A percentile compares a stretch with the other conserved stretches of the same genome.
Conservation (phyloP, 2,888 invertebrate species). For the Leistus spinibarbis region DNA sequence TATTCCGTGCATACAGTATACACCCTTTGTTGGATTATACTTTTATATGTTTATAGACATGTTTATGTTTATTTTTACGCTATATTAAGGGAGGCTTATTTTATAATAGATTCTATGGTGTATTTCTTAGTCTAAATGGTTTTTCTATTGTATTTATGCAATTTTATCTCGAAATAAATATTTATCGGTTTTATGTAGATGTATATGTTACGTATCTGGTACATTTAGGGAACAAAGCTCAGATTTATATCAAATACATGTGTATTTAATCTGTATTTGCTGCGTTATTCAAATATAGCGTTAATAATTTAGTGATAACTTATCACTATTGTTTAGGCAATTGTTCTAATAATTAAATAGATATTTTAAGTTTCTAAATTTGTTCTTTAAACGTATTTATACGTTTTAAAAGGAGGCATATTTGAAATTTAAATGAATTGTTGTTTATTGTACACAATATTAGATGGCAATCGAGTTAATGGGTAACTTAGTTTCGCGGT, state of each 20-base stretch:
- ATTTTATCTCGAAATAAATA: background rate
- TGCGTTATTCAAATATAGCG: no score
- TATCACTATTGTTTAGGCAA: no score
- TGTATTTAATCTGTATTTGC: no score
- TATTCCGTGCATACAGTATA: background rate
- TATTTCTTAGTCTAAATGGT: background rate
- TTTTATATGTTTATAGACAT: background rate
- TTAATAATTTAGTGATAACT: no score
- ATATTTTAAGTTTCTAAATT: background rate
- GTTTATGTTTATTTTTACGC: background rate
- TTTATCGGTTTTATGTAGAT: background rate
- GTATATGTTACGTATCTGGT: conserved; percentile 1
- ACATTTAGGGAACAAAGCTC: conserved; percentile 18
- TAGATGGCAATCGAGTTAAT: background rate
- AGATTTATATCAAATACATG: no score
- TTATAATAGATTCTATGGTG: background rate
- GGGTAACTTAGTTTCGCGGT: background rate
- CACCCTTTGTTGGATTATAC: background rate
- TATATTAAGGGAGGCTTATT: background rate
- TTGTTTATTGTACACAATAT: background rate
- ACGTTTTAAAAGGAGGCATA: background rate
- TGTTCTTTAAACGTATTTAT: background rate
- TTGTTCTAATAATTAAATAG: no score
- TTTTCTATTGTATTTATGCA: background rate
- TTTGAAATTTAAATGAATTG: background rate